Base-by-base conservation (phyloP, 2,113 vertebrate genomes). In the Zosterops borbonicus region DNA sequence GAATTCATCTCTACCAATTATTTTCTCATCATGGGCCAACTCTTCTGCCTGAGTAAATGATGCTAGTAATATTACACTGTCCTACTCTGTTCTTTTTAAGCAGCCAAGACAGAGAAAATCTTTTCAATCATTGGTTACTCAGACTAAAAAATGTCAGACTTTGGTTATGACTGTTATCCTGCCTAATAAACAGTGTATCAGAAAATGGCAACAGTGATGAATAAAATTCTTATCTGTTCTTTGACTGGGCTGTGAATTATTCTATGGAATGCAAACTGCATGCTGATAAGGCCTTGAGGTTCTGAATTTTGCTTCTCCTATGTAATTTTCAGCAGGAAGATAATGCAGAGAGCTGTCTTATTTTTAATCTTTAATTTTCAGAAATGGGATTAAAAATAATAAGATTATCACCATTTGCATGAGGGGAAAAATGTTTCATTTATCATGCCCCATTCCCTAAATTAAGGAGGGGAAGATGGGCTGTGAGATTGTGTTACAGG, bases 291-390 rank as follows among this genome's bases (percentile, higher is more conserved):
- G 37, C 39, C 46, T 41, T 12, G 41, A 42, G 35, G 35, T 90
- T 73, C 78, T 82, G 42, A 77, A 76, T 95, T 91, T 90, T 87
- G 9, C 44, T 84, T 65, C 41, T 33, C 5, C 41, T 65, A 1
- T 58, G 35, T 77, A 76, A 85, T 88, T 85, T 95, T 87, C 33
- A 63, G 46, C 10, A 41, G 24, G 22, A 71, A 82, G 73, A 71
- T 85, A 79, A 71, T 44, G 12, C 46, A 37, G 58, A 79, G 62
- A 46, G 33, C 25, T 70, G 33, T 49, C 60, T 74, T 89, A 58
- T 53, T 91, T 93, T 84, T 87, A 87, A 87, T 86, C 28, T 95
- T 77, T 78, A 75, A 49, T 63, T 77, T 83, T 70, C 56, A 77
- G 56, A 63, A 83, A 37, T 50, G 42, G 22, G 22, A 63, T 90